A percentile compares a stretch with the other conserved stretches of the same genome.
Conservation (phyloP, 2,113 vertebrate genomes). For the Platichthys flesus region DNA sequence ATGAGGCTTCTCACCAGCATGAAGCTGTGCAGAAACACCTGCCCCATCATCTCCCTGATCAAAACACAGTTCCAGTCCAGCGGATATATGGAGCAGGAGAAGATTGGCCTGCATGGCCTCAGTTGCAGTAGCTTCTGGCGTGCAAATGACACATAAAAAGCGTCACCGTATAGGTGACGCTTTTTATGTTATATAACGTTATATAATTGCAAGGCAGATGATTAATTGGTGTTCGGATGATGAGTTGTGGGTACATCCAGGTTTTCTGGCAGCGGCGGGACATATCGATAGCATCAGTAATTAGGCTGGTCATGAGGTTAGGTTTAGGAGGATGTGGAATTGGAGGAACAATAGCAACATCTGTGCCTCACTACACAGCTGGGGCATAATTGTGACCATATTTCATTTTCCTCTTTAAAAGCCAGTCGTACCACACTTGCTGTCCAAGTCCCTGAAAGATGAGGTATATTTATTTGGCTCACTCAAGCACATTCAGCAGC, state of each 20-base stretch:
- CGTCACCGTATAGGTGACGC: not conserved
- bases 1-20: slow-evolving; percentile 41
- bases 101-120: slow-evolving; percentile 32
- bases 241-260: slow-evolving; percentile 60
- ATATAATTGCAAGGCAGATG: slow-evolving; percentile 60
- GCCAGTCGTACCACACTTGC: slow-evolving; percentile 13
- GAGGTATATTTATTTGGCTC: slow-evolving; percentile 47
- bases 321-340: slow-evolving; percentile 60
- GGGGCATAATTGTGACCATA: slow-evolving; percentile 58
- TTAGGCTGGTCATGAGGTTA: slow-evolving; percentile 72
- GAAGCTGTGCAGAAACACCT: slow-evolving; percentile 52
- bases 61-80: slow-evolving; percentile 51
- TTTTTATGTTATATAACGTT: too few species aligned
- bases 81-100: slow-evolving; percentile 27
- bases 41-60: slow-evolving; percentile 50
- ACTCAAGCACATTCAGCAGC: slow-evolving; percentile 15
- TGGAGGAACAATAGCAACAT: slow-evolving; percentile 70
- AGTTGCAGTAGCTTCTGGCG: not conserved
- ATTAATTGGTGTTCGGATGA: slow-evolving; percentile 70
- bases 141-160: slow-evolving; percentile 41
- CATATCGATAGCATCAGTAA: slow-evolving; percentile 67
- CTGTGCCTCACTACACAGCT: slow-evolving; percentile 64
- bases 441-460: slow-evolving; percentile 33
- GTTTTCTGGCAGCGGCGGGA: slow-evolving; percentile 55
- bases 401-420: slow-evolving; percentile 61